Evolutionary conservation across 2,888 invertebrate species (phyloP), one percentile per base, ranked within the genome.

Genomic region (Cistogaster globosa): DNA sequence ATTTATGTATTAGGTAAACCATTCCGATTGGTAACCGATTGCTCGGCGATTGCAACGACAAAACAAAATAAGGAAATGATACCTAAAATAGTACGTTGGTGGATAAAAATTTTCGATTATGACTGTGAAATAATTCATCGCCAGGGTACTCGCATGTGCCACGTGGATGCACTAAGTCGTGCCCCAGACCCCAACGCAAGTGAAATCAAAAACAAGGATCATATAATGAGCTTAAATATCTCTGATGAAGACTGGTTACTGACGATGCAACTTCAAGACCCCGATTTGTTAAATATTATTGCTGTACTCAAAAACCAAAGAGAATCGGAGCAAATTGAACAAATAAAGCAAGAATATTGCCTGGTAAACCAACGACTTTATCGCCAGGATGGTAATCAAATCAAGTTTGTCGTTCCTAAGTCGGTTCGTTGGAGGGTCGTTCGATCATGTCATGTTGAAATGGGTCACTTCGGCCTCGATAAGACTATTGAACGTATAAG

Each of bases 331-430:
- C 76, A 76, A 51, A 32, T 5, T 5, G 18, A 36, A 12, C 53
- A 58, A 63, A 76, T 68, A 22, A 68, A 42, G 1, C 57, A 36
- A 0, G 68, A 79, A 8, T 76, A 65, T 18, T 26, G 45, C 26
- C 18, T 79, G 36, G 20, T 78, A 22, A 85, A 76, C 42, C 32
- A 83, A 20, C 72, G 78, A 1, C 63, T 85, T 16, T 60, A 71
- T n/a, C 38, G 62, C 9, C 36, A 62, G 11, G 60, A 42, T 36
- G 62, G 2, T 0, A 69, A 74, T 18, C 58, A 45, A 0, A 12
- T 74, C 0, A 75, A 42, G 32, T 85, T 83, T 48, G 85, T 87
- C 1, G 80, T 67, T 18, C 36, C 51, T 18, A 26, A 26, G 16
- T 45, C 26, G 0, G 48, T 65, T 12, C 71, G 71, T 5, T 77